A percentile compares a stretch with the other conserved stretches of the same genome.
Evolutionary conservation across 2,797 vertebrate species (phyloP).

Genomic region (Squalus acanthias): DNA sequence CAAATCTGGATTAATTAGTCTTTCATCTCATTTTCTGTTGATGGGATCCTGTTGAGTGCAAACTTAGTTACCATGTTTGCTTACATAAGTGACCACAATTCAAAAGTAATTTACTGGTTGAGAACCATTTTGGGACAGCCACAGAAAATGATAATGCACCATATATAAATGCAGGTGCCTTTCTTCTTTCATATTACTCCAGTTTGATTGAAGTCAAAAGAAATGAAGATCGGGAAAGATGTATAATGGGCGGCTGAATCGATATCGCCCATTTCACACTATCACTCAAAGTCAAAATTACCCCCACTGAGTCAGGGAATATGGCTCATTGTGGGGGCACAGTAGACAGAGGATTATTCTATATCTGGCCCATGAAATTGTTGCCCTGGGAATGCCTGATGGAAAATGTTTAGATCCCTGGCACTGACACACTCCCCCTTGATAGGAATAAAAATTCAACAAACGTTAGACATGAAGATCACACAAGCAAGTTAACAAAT

Average conservation of each 20-base stretch:
- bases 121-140: not conserved
- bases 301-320: not conserved
- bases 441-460: conserved; percentile 1
- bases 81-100: not conserved
- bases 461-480: not conserved
- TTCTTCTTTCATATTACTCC: not conserved
- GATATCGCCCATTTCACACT: not conserved
- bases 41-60: not conserved
- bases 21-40: not conserved
- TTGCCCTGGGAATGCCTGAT: not conserved
- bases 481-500: not conserved
- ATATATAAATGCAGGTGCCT: not conserved
- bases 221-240: not conserved
- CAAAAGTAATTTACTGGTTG: not conserved
- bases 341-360: not conserved
- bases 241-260: not conserved
- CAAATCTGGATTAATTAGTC: not conserved
- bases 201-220: not conserved
- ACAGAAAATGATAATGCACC: not conserved
- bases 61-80: not conserved
- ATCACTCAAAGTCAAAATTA: not conserved
- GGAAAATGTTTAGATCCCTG: not conserved
- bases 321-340: not conserved
- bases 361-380: not conserved
- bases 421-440: not conserved